phyloP scores from a whole-genome alignment of 2,113 vertebrate genomes.

The Sceloporus tristichus region DNA sequence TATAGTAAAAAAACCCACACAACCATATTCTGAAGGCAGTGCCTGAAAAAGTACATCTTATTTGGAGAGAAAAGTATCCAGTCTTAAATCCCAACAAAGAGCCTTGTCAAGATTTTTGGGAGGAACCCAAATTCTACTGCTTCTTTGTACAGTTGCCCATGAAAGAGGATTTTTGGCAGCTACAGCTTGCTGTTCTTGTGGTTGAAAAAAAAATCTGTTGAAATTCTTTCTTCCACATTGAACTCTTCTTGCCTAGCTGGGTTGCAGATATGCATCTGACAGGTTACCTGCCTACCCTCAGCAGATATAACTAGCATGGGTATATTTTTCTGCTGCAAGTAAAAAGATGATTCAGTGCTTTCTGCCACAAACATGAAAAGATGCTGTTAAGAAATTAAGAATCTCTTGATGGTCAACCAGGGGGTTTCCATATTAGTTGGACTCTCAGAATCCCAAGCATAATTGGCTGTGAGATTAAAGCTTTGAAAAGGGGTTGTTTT shows the following conservation, averaged over 20 bases:
- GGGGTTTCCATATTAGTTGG: no score
- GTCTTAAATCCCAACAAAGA: not conserved
- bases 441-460: no score
- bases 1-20: no score
- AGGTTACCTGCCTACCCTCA: not conserved
- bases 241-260: not conserved
- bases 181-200: not conserved
- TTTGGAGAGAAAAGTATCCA: not conserved
- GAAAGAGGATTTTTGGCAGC: constrained; percentile 1
- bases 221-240: not conserved
- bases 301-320: not conserved
- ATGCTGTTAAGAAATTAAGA: not conserved
- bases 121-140: no score
- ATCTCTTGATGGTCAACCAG: not conserved
- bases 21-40: not conserved
- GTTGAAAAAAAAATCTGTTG: not conserved
- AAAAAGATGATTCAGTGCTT: not conserved
- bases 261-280: not conserved
- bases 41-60: not conserved
- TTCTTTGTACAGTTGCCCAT: not conserved
- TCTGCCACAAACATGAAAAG: not conserved
- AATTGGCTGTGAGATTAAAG: no score
- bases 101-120: not conserved
- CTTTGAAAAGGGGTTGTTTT: no score
- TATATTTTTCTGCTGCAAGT: not conserved